Evolutionary conservation across 2,888 invertebrate genomes (phyloP).

Genomic region (Ferdinandea cuprea): DNA sequence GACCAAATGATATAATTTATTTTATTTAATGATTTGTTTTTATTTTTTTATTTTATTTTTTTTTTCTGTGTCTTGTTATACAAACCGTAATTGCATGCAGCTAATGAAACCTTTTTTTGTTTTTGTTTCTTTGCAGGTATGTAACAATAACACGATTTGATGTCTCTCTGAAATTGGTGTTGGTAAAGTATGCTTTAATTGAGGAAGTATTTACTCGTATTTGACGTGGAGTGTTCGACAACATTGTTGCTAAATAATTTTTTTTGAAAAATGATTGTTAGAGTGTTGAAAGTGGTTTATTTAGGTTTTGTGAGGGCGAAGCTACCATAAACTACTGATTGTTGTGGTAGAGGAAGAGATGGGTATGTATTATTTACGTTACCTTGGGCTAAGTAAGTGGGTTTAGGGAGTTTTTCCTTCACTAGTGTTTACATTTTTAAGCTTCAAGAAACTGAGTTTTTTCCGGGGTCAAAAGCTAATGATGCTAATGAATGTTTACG

Average conservation of each 20-base stretch:
- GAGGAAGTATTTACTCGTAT: conserved; percentile 33
- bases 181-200: conserved; percentile 51
- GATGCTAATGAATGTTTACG: too few relatives aligned
- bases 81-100: conserved; percentile 28
- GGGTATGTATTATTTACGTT: too few relatives aligned
- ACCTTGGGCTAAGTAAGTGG: too few relatives aligned
- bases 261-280: neutral
- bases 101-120: conserved; percentile 31
- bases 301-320: too few relatives aligned
- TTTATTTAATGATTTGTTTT: conserved; percentile 35
- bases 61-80: conserved; percentile 14
- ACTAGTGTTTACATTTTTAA: too few relatives aligned
- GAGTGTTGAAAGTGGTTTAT: too few relatives aligned
- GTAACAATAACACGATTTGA: neutral
- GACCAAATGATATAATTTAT: conserved; percentile 40
- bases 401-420: too few relatives aligned
- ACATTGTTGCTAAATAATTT: neutral
- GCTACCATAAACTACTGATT: too few relatives aligned
- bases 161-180: neutral
- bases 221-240: neutral
- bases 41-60: neutral
- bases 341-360: too few relatives aligned
- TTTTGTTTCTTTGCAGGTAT: conserved; percentile 42
- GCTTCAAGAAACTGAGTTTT: too few relatives aligned
- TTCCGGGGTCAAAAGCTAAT: too few relatives aligned